These are phyloP conservation scores for Misgurnus anguillicaudatus DNA, from an alignment of 2,113 vertebrate genomes.

Conservation along the genomic window DNA sequence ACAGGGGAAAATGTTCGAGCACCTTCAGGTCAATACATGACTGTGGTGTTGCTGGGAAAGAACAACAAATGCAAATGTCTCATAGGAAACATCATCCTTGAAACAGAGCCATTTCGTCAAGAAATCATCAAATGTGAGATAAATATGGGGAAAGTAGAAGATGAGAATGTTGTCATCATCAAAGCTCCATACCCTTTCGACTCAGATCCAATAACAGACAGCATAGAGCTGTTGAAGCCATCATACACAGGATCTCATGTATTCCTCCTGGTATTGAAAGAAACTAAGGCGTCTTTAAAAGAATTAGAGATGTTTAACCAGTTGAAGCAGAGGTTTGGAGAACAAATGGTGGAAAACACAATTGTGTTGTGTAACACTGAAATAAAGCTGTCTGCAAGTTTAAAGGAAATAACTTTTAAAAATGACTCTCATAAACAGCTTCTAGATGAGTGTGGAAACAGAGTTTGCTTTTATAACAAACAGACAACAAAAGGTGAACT, in stretches of 20 bases:
- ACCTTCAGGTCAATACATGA: not conserved
- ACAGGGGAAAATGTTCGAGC: not conserved
- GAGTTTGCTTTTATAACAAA: not conserved
- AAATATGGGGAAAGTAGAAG: not conserved
- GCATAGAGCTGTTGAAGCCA: not conserved
- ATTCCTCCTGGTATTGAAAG: slow-evolving; percentile 6
- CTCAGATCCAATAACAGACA: not conserved
- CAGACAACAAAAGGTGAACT: not conserved
- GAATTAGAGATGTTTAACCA: not conserved
- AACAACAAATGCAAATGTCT: not conserved
- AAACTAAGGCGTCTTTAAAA: not conserved
- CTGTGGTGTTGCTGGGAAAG: slow-evolving; percentile 6
- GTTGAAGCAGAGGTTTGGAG: slow-evolving; percentile 4
- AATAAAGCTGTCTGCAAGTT: not conserved
- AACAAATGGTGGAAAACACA: not conserved
- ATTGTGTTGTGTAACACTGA: not conserved
- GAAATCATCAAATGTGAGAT: not conserved
- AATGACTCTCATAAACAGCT: not conserved
- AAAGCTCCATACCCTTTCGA: slow-evolving; percentile 19
- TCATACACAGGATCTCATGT: not conserved
- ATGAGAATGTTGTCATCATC: not conserved
- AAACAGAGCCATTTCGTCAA: not conserved
- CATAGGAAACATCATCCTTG: slow-evolving; percentile 24
- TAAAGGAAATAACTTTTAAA: not conserved
- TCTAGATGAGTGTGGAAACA: no score